phyloP scores from a whole-genome alignment of 2,113 vertebrate species.

The Oophaga pumilio region DNA sequence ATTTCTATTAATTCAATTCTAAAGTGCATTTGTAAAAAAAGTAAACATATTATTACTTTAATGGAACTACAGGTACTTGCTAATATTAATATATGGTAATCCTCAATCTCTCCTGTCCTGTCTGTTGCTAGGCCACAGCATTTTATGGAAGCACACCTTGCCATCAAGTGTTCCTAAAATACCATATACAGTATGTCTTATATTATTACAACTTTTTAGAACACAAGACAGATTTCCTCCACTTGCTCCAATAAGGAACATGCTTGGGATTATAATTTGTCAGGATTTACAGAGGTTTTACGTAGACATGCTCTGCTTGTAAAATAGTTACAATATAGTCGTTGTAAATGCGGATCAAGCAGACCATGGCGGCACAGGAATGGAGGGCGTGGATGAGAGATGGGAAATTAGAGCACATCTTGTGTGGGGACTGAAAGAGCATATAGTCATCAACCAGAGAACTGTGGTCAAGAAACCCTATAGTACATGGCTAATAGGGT shows the following conservation, averaged over 20 bases:
- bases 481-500: not conserved
- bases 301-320: not conserved
- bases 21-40: constrained; percentile 29
- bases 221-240: not conserved
- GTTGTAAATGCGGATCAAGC: not conserved
- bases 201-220: not conserved
- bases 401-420: not conserved
- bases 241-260: not conserved
- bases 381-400: not conserved
- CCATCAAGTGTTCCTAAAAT: not conserved
- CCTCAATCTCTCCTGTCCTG: no score
- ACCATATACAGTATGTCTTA: no score
- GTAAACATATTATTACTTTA: not conserved
- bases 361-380: not conserved
- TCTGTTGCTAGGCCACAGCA: not conserved
- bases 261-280: not conserved
- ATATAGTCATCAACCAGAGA: not conserved
- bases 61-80: no score
- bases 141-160: constrained; percentile 23
- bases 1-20: not conserved
- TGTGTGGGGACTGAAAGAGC: not conserved
- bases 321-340: not conserved
- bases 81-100: no score
- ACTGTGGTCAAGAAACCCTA: not conserved
- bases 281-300: not conserved